A percentile compares a stretch with the other conserved stretches of the same genome.
Conservation (phyloP, 2,797 vertebrate species). For the Spheniscus humboldti region DNA sequence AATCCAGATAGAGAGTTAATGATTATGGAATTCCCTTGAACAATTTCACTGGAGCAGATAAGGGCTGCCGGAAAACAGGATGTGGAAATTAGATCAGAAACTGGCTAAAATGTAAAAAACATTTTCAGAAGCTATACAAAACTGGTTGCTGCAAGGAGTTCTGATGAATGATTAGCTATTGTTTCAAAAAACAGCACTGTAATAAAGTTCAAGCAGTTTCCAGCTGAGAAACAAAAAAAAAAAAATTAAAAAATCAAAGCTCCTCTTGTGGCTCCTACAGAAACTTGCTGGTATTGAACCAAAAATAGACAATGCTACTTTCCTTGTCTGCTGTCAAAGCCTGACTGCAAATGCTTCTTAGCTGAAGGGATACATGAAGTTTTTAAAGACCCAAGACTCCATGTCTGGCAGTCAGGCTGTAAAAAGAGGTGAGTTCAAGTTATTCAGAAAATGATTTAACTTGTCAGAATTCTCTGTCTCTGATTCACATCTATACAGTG, state of each 20-base stretch:
- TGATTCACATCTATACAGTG: background rate
- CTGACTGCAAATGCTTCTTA: background rate
- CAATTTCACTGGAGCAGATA: background rate
- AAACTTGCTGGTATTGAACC: background rate
- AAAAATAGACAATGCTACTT: background rate
- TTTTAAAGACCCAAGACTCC: background rate
- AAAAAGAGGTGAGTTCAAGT: background rate
- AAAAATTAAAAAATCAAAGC: background rate
- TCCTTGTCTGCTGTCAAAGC: background rate
- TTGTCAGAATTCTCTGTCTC: background rate
- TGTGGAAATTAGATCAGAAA: slow-evolving; percentile 40
- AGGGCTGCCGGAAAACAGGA: slow-evolving; percentile 7
- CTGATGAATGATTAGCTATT: background rate
- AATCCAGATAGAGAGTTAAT: background rate
- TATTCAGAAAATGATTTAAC: background rate
- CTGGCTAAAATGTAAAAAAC: background rate
- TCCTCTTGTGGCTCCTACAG: background rate
- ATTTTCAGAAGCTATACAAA: background rate
- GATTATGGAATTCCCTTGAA: background rate
- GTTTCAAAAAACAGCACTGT: background rate
- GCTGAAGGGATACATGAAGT: background rate
- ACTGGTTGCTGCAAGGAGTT: background rate
- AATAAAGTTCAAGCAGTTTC: background rate
- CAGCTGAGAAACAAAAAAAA: background rate
- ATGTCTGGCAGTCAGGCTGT: background rate